Evolutionary conservation across 37 sponge, comb jelly and placozoan species (phyloP), one percentile per base, ranked within the genome.

Genomic region (Tethya wilhelma): DNA sequence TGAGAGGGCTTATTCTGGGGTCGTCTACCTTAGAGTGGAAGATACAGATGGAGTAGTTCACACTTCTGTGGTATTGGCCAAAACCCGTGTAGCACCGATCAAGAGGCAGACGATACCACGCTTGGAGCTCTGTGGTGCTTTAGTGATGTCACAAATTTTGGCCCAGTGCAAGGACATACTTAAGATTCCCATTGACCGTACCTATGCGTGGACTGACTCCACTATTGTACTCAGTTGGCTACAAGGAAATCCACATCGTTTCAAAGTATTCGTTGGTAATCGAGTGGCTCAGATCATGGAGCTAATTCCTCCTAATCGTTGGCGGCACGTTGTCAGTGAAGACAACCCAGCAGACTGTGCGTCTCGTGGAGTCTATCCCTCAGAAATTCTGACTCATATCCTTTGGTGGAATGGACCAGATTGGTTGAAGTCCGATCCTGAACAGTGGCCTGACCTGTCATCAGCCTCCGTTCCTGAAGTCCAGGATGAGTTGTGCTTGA

Each of bases 401-500:
- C 66, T 84, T 8, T 84, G 84, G 76, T 84, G 84, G 84, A 38
- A 75, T 41, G 81, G 71, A 59, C 58, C 56, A 32, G n/a, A n/a
- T n/a, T n/a, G n/a, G n/a, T n/a, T n/a, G n/a, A n/a, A n/a, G n/a
- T 12, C 5, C 67, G 55, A 49, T 49, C 17, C 55, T 49, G 17
- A 11, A 11, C 17, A 49, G 55, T 49, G 55, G 55, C 55, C 55
- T 49, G 55, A 49, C 11, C 55, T 49, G 55, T 11, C 55, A 49
- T 17, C 55, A 49, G 17, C 11, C 55, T 20, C n/a, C 55, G 17
- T 49, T 17, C 55, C 6, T 7, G 67, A 12, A 66, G 37, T n/a
- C n/a, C n/a, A 39, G 38, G 37, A 66, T 31, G 37, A n/a, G n/a
- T n/a, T n/a, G n/a, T n/a, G n/a, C n/a, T n/a, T n/a, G n/a, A n/a